phyloP scores from a whole-genome alignment of 2,113 vertebrate species.

The Dicrurus megarhynchus region DNA sequence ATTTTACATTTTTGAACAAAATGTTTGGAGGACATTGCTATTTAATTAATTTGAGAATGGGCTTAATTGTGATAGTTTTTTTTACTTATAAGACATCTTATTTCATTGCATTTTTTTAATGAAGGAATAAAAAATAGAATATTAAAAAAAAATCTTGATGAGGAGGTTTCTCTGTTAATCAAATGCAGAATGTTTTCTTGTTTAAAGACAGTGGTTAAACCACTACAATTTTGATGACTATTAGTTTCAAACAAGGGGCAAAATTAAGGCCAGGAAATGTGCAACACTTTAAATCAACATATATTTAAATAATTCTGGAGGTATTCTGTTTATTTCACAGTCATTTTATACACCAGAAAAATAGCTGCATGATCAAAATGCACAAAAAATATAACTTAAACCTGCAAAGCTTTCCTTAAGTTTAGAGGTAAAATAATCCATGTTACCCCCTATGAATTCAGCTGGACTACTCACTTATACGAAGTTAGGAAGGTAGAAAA shows the following conservation, averaged over 20 bases:
- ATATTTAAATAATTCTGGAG: constrained; percentile 58
- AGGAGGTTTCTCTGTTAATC: constrained; percentile 56
- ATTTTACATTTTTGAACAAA: constrained; percentile 69
- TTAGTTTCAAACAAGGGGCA: constrained; percentile 54
- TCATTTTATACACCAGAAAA: constrained; percentile 15
- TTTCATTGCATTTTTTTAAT: constrained; percentile 35
- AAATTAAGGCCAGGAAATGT: constrained; percentile 55
- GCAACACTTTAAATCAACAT: constrained; percentile 45
- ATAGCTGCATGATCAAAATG: constrained; percentile 4
- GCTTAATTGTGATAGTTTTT: constrained; percentile 55
- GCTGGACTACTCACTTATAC: neutral
- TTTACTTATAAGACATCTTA: constrained; percentile 45
- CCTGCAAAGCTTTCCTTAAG: neutral
- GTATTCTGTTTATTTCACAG: constrained; percentile 39
- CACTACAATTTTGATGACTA: constrained; percentile 55
- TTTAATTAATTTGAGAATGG: constrained; percentile 70
- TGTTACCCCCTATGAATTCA: neutral
- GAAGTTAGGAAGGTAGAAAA: neutral
- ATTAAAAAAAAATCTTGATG: constrained; percentile 15
- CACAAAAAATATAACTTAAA: neutral
- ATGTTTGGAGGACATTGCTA: constrained; percentile 55
- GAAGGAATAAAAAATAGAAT: constrained; percentile 38
- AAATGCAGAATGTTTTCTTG: constrained; percentile 33
- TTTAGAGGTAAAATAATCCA: neutral
- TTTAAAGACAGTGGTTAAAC: constrained; percentile 33